Evolutionary conservation across 2,113 vertebrate genomes (phyloP), one percentile per base, ranked within the genome.

Genomic region (Microtus montanus): DNA sequence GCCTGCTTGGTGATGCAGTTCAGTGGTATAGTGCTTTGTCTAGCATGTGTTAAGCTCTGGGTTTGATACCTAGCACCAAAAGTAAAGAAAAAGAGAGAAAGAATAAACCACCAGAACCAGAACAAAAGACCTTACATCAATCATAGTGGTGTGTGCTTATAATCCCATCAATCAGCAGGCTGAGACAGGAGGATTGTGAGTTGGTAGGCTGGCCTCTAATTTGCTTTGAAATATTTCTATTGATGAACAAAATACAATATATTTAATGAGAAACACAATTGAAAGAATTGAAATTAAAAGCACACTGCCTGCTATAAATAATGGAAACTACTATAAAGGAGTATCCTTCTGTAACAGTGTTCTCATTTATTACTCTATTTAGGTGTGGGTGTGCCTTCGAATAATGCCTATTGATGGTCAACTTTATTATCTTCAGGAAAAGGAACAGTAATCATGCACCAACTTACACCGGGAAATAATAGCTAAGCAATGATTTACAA

Each of bases 401-500:
- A 79, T 66, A 90, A 92, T 68, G 33, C 47, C 83, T 77, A 75
- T 96, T 91, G 12, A 86, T 61, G 87, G 13, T 87, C 79, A 97
- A 73, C 38, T 14, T 93, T 93, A 86, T 64, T 91, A 94, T 33
- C 33, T 92, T 61, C 41, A 87, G 49, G 86, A 71, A 79, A 44
- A 30, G 89, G 92, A 84, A 24, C 41, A 95, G 47, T 49, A 75
- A 95, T 33, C 96, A 89, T 63, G 3, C 86, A 75, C 66, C 92
- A 77, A 84, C 74, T 93, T 95, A 86, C 90, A 71, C 49, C 94
- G 79, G 35, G 70, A 91, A 90, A 79, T 95, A 95, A 88, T n/a
- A 95, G 54, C 85, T 93, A 91, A 93, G 98, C 92, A 7, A 2
- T 41, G 38, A 95, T 97, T 96, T 95, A 89, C 38, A 96, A 90